Evolutionary conservation across 2,113 vertebrate genomes (phyloP).

Genomic region (Plestiodon gilberti): DNA sequence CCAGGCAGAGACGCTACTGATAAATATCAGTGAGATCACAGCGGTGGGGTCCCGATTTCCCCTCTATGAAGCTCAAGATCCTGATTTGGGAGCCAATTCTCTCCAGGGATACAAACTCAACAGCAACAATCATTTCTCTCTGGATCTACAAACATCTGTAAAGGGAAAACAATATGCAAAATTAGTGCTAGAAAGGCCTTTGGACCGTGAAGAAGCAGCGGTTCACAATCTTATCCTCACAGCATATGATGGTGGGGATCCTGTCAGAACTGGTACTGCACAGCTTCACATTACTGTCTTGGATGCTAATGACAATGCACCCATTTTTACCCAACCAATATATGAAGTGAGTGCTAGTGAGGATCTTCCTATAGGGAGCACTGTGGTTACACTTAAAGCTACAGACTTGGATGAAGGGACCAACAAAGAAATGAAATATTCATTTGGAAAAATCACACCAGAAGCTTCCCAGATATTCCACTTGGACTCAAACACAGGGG

Average conservation of each 20-base stretch:
- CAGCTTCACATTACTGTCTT: slow-evolving; percentile 36
- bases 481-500: slow-evolving; percentile 29
- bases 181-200: slow-evolving; percentile 39
- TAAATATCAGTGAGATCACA: background rate
- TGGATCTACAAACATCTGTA: slow-evolving; percentile 53
- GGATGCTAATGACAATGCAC: slow-evolving; percentile 54
- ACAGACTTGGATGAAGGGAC: slow-evolving; percentile 43
- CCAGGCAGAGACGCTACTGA: background rate
- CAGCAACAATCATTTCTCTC: slow-evolving; percentile 44
- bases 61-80: slow-evolving; percentile 47
- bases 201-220: slow-evolving; percentile 38
- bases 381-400: background rate
- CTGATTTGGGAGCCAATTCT: slow-evolving; percentile 45
- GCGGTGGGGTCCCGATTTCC: background rate
- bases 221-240: slow-evolving; percentile 29
- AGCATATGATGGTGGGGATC: slow-evolving; percentile 44
- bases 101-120: slow-evolving; percentile 41
- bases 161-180: slow-evolving; percentile 30
- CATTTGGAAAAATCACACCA: background rate
- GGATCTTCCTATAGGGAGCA: background rate
- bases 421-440: slow-evolving; percentile 27
- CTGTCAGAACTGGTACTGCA: slow-evolving; percentile 38
- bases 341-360: slow-evolving; percentile 42
- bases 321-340: slow-evolving; percentile 39
- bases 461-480: slow-evolving; percentile 14